Evolutionary conservation across 2,797 vertebrate species (phyloP), one percentile per base, ranked within the genome.

Genomic region (Falco berigora): DNA sequence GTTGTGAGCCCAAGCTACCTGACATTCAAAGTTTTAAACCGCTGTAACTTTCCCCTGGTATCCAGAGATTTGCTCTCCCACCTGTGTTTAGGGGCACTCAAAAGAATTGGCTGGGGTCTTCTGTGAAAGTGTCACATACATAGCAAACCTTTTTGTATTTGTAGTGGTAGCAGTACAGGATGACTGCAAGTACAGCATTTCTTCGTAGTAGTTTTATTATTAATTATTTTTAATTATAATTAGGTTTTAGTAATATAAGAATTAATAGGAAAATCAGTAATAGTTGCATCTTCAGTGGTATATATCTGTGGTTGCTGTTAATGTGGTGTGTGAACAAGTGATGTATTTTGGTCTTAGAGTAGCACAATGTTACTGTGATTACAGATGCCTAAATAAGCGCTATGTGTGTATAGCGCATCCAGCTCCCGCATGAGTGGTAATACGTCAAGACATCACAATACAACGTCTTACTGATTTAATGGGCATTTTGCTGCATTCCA

Each of bases 61-160:
- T 32, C 21, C 34, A 50, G n/a, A 61, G 42, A 34, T 61, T 69
- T 81, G 10, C 20, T 36, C 11, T 89, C 53, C 40, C 28, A 30
- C 10, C 14, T 53, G 63, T 10, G 4, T 56, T 75, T 14, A 10
- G 52, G 38, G 49, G 28, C 49, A 12, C 49, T 63, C 3, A 1
- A 9, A 63, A 46, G 61, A 67, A 30, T 12, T 72, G 40, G 4
- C 44, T 32, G 27, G 27, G 8, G 12, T 3, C 40, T 71, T 62
- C 55, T 36, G 63, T 63, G 49, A 40, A 44, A 67, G 23, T 16
- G 8, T 53, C 53, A 40, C 0, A 0, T n/a, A 47, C 10, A 1
- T 15, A 55, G 62, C 13, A 76, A 79, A 40, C 32, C 25, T 58
- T 72, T 47, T 27, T 40, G 10, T 50, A 9, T 50, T 58, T 59